A percentile compares a stretch with the other conserved stretches of the same genome.
Conservation (phyloP, 2,113 vertebrate species). For the Mobula birostris region DNA sequence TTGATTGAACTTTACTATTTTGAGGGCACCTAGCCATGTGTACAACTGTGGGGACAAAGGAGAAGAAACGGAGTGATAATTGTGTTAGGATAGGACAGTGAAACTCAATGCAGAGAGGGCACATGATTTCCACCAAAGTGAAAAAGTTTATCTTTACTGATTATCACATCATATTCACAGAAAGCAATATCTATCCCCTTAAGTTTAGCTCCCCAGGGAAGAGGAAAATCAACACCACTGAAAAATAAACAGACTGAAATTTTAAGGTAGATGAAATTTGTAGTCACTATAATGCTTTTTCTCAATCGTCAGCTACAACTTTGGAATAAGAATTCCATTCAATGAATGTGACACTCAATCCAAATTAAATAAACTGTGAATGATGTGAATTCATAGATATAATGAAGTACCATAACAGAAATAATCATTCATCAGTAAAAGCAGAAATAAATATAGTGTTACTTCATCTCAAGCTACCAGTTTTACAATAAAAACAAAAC, state of each 20-base stretch:
- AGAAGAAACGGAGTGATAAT: background rate
- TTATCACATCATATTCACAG: background rate
- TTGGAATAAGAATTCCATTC: conserved; percentile 35
- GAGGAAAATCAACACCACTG: background rate
- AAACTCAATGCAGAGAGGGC: background rate
- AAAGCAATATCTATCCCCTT: background rate
- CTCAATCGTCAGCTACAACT: conserved; percentile 6
- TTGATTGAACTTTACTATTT: background rate
- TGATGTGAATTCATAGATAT: conserved; percentile 25
- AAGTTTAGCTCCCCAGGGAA: background rate
- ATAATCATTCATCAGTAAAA: conserved; percentile 30
- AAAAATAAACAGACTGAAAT: conserved; percentile 10
- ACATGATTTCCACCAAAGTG: no score
- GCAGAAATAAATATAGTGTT: conserved; percentile 18
- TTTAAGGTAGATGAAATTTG: conserved; percentile 16
- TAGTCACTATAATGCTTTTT: conserved; percentile 22
- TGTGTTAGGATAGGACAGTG: no score
- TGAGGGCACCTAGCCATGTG: background rate
- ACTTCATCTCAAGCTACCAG: conserved; percentile 31
- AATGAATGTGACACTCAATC: conserved; percentile 21
- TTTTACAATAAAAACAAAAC: conserved; percentile 35
- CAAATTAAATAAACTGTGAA: conserved; percentile 36
- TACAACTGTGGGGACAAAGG: background rate
- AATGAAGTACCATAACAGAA: conserved; percentile 34
- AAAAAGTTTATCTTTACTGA: background rate